Percentiles rank a stretch among this genome's conserved stretches.
Conservation (phyloP, 2,113 vertebrate genomes). For the Paedocypris sp. region DNA sequence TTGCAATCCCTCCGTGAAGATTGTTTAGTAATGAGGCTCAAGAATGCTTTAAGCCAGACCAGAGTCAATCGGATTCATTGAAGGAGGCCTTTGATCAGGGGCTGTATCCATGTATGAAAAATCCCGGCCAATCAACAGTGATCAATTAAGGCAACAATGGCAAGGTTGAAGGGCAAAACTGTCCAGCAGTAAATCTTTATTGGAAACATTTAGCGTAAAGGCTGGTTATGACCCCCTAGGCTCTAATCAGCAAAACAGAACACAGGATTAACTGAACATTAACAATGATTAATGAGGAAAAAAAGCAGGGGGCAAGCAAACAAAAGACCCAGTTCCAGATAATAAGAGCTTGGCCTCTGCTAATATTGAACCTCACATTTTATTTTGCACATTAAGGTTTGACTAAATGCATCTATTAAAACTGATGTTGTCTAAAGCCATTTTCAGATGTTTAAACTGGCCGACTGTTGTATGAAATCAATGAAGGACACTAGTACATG, state of each 20-base stretch:
- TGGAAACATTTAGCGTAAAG: not conserved
- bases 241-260: slow-evolving; percentile 16
- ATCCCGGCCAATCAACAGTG: slow-evolving; percentile 2
- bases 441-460: too few relatives aligned
- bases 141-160: slow-evolving; percentile 25
- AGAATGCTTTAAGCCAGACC: slow-evolving; percentile 9
- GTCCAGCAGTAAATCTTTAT: slow-evolving; percentile 24
- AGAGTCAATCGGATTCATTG: slow-evolving; percentile 10
- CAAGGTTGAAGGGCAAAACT: slow-evolving; percentile 2
- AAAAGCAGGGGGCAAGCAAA: not conserved
- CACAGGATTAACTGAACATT: slow-evolving; percentile 23
- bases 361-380: not conserved
- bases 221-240: slow-evolving; percentile 14
- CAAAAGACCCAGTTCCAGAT: slow-evolving; percentile 10
- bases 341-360: not conserved
- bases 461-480: too few relatives aligned
- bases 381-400: not conserved
- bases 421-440: too few relatives aligned
- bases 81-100: slow-evolving; percentile 26
- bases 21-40: slow-evolving; percentile 10
- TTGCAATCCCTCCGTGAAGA: slow-evolving; percentile 8
- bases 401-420: too few relatives aligned
- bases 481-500: too few relatives aligned
- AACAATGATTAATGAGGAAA: slow-evolving; percentile 21
- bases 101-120: slow-evolving; percentile 16